These are phyloP conservation scores for Hippocampus mohnikei DNA, from an alignment of 2,113 vertebrate genomes.

Conservation along the genomic window DNA sequence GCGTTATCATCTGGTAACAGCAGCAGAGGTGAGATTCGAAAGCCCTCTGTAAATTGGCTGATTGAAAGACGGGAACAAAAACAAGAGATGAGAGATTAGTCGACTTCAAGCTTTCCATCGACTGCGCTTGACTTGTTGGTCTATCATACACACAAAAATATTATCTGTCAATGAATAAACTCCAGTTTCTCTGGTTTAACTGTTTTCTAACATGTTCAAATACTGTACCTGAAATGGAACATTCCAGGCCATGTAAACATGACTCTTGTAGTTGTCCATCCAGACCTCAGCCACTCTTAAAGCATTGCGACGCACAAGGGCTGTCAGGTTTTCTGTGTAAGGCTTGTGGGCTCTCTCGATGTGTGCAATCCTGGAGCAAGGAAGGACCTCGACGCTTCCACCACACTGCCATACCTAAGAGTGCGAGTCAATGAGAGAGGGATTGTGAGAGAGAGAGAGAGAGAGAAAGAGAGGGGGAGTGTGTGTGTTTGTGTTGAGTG, in stretches of 20 bases:
- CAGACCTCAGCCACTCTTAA: constrained; percentile 92
- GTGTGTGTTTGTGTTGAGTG: too few species aligned
- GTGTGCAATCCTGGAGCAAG: constrained; percentile 90
- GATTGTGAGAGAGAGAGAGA: not conserved
- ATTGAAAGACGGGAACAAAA: too few species aligned
- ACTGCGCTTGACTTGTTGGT: too few species aligned
- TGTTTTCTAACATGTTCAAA: not conserved
- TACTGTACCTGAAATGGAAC: constrained; percentile 82
- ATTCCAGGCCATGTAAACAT: constrained; percentile 99
- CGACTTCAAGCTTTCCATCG: too few species aligned
- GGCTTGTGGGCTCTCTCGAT: constrained; percentile 95
- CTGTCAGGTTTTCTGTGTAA: constrained; percentile 89
- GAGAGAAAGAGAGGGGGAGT: not conserved
- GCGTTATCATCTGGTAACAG: too few species aligned
- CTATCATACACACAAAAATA: not conserved
- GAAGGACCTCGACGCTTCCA: constrained; percentile 94
- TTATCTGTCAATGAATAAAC: not conserved
- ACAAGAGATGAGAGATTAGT: too few species aligned
- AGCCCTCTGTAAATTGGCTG: too few species aligned
- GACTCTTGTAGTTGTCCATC: constrained; percentile 94
- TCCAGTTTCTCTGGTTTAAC: not conserved
- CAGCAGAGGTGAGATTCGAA: too few species aligned
- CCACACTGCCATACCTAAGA: constrained; percentile 93
- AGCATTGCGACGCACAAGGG: constrained; percentile 87
- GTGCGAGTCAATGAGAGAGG: not conserved